These are phyloP conservation scores for Cyphomyrus discorhynchus DNA, from an alignment of 2,113 vertebrate genomes.

Conservation along the genomic window DNA sequence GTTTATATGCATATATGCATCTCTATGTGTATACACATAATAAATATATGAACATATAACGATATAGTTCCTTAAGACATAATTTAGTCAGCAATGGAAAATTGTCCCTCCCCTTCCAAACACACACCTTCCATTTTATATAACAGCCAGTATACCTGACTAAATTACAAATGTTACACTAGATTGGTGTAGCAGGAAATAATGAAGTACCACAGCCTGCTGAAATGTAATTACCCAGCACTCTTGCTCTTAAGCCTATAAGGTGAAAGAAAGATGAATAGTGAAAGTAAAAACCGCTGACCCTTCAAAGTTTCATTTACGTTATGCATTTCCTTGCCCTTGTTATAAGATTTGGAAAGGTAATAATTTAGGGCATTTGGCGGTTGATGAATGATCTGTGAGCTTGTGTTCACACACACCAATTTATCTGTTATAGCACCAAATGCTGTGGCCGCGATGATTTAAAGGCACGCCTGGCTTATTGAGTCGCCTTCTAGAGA, in stretches of 20 bases:
- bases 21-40: neutral
- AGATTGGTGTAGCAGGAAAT: constrained; percentile 83
- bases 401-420: constrained; percentile 80
- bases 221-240: constrained; percentile 99
- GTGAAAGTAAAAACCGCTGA: constrained; percentile 95
- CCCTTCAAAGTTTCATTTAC: constrained; percentile 99
- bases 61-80: neutral
- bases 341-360: constrained; percentile 90
- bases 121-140: constrained; percentile 58
- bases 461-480: constrained; percentile 65
- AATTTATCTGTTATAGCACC: constrained; percentile 86
- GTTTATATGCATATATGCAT: neutral
- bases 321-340: constrained; percentile 76
- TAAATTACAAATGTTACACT: constrained; percentile 83
- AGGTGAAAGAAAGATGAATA: constrained; percentile 96
- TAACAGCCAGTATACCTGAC: constrained; percentile 71
- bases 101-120: constrained; percentile 26
- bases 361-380: constrained; percentile 98
- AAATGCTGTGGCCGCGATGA: constrained; percentile 80
- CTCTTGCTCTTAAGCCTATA: constrained; percentile 84
- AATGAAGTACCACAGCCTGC: constrained; percentile 90
- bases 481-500: constrained; percentile 75
- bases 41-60: constrained; percentile 14
- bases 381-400: constrained; percentile 97
- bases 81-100: constrained; percentile 11